phyloP scores from a whole-genome alignment of 2,888 invertebrate species.

The Tromatobia lineatoria region DNA sequence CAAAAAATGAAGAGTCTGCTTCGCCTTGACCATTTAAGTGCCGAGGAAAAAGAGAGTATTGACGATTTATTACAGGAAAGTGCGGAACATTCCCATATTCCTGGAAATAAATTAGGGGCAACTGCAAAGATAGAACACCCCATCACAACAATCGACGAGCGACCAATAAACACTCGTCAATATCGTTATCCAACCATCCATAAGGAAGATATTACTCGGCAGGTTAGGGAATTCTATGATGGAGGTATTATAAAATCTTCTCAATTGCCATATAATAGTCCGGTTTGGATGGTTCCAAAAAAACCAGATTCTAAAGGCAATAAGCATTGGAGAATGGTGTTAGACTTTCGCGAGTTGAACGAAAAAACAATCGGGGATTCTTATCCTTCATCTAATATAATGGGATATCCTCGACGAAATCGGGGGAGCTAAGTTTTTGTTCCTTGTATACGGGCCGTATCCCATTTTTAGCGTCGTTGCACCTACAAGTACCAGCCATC shows the following conservation, averaged over 20 bases:
- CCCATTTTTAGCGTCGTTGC: too few relatives aligned
- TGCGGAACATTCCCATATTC: neutral
- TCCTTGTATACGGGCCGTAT: too few relatives aligned
- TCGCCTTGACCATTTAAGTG: neutral
- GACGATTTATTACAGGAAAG: constrained; percentile 1
- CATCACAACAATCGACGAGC: neutral
- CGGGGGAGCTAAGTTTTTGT: too few relatives aligned
- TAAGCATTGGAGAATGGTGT: constrained; percentile 52
- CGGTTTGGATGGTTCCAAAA: constrained; percentile 64
- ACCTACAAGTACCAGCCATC: too few relatives aligned
- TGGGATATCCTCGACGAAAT: too few relatives aligned
- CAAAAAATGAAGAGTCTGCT: neutral
- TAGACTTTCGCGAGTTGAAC: constrained; percentile 61
- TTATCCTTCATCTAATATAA: constrained; percentile 25
- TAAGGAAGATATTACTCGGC: neutral
- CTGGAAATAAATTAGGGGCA: neutral
- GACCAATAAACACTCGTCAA: constrained; percentile 6
- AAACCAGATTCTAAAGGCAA: constrained; percentile 54
- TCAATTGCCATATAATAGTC: constrained; percentile 21
- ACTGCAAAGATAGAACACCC: neutral
- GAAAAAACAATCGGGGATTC: constrained; percentile 58
- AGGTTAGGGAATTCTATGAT: neutral
- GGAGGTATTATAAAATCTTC: neutral
- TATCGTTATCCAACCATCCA: neutral
- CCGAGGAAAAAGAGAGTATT: neutral